These are phyloP conservation scores for Clamator glandarius DNA, from an alignment of 2,797 vertebrate genomes.

Conservation along the genomic window DNA sequence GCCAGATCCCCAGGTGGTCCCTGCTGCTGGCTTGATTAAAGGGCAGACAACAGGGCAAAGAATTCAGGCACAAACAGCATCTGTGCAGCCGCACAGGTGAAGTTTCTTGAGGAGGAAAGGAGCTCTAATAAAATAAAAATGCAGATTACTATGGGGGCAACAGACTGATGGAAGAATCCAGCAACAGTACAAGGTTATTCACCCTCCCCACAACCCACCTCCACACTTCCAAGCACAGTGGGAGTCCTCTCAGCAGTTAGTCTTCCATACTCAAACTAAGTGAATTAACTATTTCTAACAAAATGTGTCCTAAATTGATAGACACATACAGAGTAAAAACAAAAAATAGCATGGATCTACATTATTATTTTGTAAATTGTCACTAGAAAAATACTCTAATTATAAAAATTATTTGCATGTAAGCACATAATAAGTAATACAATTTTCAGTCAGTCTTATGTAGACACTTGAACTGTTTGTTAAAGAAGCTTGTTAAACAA, in stretches of 20 bases:
- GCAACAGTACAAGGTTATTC: neutral
- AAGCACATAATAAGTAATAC: neutral
- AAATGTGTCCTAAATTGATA: constrained; percentile 24
- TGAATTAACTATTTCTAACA: neutral
- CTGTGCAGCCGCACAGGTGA: neutral
- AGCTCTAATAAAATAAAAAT: neutral
- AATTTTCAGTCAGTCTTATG: neutral
- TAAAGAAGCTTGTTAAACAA: neutral
- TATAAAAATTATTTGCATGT: constrained; percentile 45
- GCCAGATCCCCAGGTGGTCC: neutral
- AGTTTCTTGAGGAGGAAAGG: neutral
- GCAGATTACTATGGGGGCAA: neutral
- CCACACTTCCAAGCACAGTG: neutral
- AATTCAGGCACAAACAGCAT: neutral
- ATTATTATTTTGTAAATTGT: neutral
- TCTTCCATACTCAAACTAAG: neutral
- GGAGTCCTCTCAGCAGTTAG: neutral
- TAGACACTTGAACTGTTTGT: neutral
- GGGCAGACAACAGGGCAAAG: neutral
- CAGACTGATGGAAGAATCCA: neutral
- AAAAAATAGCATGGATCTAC: neutral
- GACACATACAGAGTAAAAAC: neutral
- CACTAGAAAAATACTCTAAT: constrained; percentile 69
- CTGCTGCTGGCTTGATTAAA: neutral
- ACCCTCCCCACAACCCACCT: neutral